A percentile compares a stretch with the other conserved stretches of the same genome.
These are phyloP conservation scores for Micromesistius poutassou DNA, from an alignment of 2,797 vertebrate genomes.

Conservation along the genomic window DNA sequence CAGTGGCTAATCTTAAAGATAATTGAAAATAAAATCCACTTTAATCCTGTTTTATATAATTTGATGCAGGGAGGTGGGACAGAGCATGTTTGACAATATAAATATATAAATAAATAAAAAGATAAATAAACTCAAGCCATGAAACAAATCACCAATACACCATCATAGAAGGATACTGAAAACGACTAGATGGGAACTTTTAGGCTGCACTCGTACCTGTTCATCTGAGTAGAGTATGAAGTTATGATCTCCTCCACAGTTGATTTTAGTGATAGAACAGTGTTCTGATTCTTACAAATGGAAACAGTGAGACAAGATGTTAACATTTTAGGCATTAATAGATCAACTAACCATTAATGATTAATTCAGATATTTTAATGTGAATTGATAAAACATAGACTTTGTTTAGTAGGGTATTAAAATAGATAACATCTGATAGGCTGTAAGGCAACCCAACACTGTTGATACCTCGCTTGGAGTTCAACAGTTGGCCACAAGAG, in stretches of 20 bases:
- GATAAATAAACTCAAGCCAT: too few species aligned
- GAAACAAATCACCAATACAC: neutral
- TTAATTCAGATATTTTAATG: neutral
- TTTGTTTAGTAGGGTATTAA: too few species aligned
- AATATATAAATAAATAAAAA: neutral
- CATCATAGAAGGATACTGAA: neutral
- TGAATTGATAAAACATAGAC: neutral
- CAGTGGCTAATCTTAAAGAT: slow-evolving; percentile 41
- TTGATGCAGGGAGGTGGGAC: neutral
- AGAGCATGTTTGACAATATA: neutral
- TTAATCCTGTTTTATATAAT: neutral
- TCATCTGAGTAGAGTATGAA: slow-evolving; percentile 85
- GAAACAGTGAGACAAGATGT: slow-evolving; percentile 3
- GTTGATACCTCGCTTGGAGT: neutral
- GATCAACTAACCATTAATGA: neutral
- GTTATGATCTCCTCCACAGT: slow-evolving; percentile 92
- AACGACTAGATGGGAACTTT: neutral
- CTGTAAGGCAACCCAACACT: too few species aligned
- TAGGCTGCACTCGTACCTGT: slow-evolving; percentile 73
- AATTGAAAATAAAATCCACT: neutral
- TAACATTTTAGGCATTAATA: neutral
- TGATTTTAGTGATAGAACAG: slow-evolving; percentile 83
- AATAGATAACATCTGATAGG: too few species aligned
- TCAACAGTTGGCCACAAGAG: neutral
- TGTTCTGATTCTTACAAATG: slow-evolving; percentile 69